Evolutionary conservation across 1,140 invertebrate species (phyloP).

Genomic region (Drosophila grimshawi): DNA sequence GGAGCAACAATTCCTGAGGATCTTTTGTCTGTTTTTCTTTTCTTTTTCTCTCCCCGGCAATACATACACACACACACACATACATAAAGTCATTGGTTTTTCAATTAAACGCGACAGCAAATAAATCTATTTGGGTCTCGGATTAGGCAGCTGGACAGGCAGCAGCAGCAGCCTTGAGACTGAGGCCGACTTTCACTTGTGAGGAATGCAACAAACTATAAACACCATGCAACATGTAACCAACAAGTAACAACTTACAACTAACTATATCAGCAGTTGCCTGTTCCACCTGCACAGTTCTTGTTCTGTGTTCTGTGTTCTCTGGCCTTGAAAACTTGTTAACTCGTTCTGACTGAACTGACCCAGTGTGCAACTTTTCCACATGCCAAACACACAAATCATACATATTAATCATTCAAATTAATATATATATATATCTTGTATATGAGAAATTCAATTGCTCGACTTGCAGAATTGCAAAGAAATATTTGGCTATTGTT

Average conservation of each 20-base stretch:
- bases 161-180: constrained; percentile 54
- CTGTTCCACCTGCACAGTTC: constrained; percentile 31
- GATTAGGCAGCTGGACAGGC: constrained; percentile 44
- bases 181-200: constrained; percentile 62
- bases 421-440: too few species aligned
- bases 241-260: constrained; percentile 21
- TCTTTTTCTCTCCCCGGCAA: not conserved
- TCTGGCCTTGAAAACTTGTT: constrained; percentile 38
- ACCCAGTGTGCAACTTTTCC: constrained; percentile 35
- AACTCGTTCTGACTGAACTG: constrained; percentile 12
- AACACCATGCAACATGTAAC: constrained; percentile 2
- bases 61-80: constrained; percentile 14
- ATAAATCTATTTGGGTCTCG: constrained; percentile 69
- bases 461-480: not conserved
- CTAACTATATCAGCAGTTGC: constrained; percentile 6
- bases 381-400: constrained; percentile 20
- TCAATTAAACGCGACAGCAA: constrained; percentile 51
- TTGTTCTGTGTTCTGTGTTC: constrained; percentile 34
- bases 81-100: constrained; percentile 28
- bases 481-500: too few species aligned
- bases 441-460: not conserved
- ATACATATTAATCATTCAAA: too few species aligned
- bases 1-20: constrained; percentile 10
- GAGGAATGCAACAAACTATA: constrained; percentile 48
- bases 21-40: not conserved